Percentiles rank a stretch among this genome's conserved stretches.
Conservation (phyloP, 2,888 invertebrate species). For the Andrena trimmerana region DNA sequence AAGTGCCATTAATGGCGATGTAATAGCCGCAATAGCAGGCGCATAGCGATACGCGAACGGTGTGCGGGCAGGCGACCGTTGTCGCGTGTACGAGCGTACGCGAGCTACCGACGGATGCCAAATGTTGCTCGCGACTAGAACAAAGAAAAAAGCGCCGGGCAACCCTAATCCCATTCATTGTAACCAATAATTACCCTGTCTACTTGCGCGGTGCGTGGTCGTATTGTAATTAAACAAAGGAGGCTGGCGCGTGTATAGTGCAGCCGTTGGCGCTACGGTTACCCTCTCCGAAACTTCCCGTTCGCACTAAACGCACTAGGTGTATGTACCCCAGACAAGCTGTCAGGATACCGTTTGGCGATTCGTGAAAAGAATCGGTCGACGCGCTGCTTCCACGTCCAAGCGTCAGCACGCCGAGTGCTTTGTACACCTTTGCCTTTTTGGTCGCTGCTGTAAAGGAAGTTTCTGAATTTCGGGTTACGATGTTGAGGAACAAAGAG, state of each 20-base stretch:
- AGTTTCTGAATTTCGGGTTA: no score
- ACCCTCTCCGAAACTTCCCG: slow-evolving; percentile 17
- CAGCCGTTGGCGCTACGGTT: slow-evolving; percentile 50
- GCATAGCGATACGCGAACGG: slow-evolving; percentile 59
- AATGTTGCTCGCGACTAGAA: slow-evolving; percentile 80
- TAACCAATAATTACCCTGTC: slow-evolving; percentile 82
- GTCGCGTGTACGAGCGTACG: slow-evolving; percentile 47
- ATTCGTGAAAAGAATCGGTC: neutral
- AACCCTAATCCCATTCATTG: slow-evolving; percentile 73
- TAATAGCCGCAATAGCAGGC: slow-evolving; percentile 75
- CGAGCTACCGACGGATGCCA: slow-evolving; percentile 75
- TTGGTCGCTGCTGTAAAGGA: no score
- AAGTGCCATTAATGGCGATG: slow-evolving; percentile 80
- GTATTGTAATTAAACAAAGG: slow-evolving; percentile 83
- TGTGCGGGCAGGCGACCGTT: slow-evolving; percentile 36
- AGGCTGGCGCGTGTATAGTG: slow-evolving; percentile 50
- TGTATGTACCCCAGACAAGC: neutral
- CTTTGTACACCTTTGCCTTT: no score
- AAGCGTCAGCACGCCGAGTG: neutral
- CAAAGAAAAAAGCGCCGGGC: slow-evolving; percentile 66
- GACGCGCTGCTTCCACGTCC: neutral
- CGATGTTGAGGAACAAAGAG: no score
- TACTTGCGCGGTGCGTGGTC: slow-evolving; percentile 71
- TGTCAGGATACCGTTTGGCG: slow-evolving; percentile 31
- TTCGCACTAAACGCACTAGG: slow-evolving; percentile 28